Base-by-base conservation (phyloP, 2,797 vertebrate genomes). In the Todus mexicanus region DNA sequence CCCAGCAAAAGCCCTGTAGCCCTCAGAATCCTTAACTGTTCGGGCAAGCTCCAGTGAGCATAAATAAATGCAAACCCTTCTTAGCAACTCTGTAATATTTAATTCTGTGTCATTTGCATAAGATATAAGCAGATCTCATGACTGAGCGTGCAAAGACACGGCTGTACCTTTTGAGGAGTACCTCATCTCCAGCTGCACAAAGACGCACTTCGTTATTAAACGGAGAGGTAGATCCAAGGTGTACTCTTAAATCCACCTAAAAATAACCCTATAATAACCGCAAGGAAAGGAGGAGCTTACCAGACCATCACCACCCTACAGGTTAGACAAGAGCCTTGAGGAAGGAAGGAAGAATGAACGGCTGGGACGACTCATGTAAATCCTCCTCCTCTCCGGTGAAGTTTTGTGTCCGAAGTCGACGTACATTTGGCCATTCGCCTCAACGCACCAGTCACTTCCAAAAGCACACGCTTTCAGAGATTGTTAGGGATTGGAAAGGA, bases 361-460 rank as follows among this genome's bases (percentile, higher is more conserved):
- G 18, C 48, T 65, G 45, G 10, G 88, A 69, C 47, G 54, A 85
- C 27, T 21, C 66, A 76, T 0, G 4, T 5, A 50, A 82, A 61
- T 22, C 12, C 23, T 83, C 12, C 23, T 83, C 21, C 29, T 57
- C 63, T 51, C 59, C 38, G 3, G 35, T 13, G 9, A 75, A 87
- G 63, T 57, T 90, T 14, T 27, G 29, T 11, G 42, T 12, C 38
- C 69, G 66, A 51, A 45, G n/a, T 12, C 12, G 9, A 43, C 16
- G 65, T 18, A 4, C 6, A 37, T 10, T 11, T 47, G n/a, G 50
- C n/a, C 31, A 42, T 27, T 29, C 50, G 20, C 14, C 47, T 51
- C 60, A 12, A 43, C 0, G 11, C 38, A 38, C 9, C 22, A 51
- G 17, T 2, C 11, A 5, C 26, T 23, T 5, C 11, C 1, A 22